Conservation (phyloP, 2,113 vertebrate genomes). For the Microtus oregoni region DNA sequence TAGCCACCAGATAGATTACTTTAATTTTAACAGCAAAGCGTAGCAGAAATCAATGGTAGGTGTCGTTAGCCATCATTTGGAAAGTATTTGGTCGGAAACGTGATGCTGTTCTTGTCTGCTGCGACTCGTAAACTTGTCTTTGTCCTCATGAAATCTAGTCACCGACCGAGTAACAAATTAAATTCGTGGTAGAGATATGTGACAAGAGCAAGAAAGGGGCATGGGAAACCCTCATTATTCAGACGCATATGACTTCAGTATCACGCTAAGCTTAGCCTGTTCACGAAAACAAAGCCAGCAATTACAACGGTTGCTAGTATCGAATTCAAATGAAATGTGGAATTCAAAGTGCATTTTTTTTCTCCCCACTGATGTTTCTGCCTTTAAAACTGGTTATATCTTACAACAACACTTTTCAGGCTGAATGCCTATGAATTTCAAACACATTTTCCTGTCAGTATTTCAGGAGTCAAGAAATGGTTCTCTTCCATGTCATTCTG, state of each 20-base stretch:
- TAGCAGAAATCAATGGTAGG: slow-evolving; percentile 37
- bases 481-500: slow-evolving; percentile 12
- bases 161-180: slow-evolving; percentile 48
- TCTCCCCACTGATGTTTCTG: slow-evolving; percentile 28
- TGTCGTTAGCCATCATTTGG: slow-evolving; percentile 15
- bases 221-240: background rate
- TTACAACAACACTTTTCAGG: slow-evolving; percentile 2
- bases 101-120: background rate
- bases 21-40: slow-evolving; percentile 45
- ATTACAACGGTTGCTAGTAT: background rate
- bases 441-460: slow-evolving; percentile 1
- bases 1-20: slow-evolving; percentile 25
- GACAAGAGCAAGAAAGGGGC: background rate
- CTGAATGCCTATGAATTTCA: slow-evolving; percentile 41
- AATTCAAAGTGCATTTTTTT: slow-evolving; percentile 52
- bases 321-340: slow-evolving; percentile 44
- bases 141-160: slow-evolving; percentile 35
- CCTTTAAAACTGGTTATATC: slow-evolving; percentile 28
- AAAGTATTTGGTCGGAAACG: background rate
- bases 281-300: slow-evolving; percentile 41
- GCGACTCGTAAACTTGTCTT: slow-evolving; percentile 14
- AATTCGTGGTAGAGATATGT: slow-evolving; percentile 37
- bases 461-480: slow-evolving; percentile 15
- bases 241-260: background rate
- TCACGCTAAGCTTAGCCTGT: background rate